Evolutionary conservation across 2,113 vertebrate genomes (phyloP).

Genomic region (Myrmecobius fasciatus): DNA sequence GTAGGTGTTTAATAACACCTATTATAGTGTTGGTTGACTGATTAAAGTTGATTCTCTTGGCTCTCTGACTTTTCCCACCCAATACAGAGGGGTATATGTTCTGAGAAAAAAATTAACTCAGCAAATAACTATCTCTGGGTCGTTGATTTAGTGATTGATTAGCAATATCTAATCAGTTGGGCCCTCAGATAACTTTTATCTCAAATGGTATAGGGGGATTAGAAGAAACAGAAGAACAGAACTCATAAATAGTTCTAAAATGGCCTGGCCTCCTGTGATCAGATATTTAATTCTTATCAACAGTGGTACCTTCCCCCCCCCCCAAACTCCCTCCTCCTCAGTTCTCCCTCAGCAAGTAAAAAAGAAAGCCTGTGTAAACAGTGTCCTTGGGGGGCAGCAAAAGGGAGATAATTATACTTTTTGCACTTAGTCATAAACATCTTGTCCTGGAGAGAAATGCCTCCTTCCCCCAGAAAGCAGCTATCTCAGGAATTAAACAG

Average conservation of each 20-base stretch:
- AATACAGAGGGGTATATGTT: neutral
- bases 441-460: conserved; percentile 51
- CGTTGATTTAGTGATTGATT: neutral
- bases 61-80: neutral
- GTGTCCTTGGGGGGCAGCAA: conserved; percentile 49
- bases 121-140: neutral
- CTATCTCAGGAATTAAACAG: conserved; percentile 9
- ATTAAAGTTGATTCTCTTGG: neutral
- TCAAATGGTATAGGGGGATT: neutral
- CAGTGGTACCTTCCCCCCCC: neutral
- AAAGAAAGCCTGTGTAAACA: conserved; percentile 49
- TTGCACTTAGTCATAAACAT: conserved; percentile 64
- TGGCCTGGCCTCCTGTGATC: neutral
- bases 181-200: neutral
- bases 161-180: neutral
- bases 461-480: conserved; percentile 55
- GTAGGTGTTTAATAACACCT: neutral
- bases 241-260: neutral
- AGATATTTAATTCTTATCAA: neutral
- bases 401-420: conserved; percentile 72
- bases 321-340: neutral
- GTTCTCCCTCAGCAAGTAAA: neutral
- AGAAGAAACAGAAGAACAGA: neutral
- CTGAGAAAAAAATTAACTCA: neutral
- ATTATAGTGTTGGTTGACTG: neutral